A percentile compares a stretch with the other conserved stretches of the same genome.
Evolutionary conservation across 2,888 invertebrate species (phyloP).

Genomic region (Neoitamus cyanurus): DNA sequence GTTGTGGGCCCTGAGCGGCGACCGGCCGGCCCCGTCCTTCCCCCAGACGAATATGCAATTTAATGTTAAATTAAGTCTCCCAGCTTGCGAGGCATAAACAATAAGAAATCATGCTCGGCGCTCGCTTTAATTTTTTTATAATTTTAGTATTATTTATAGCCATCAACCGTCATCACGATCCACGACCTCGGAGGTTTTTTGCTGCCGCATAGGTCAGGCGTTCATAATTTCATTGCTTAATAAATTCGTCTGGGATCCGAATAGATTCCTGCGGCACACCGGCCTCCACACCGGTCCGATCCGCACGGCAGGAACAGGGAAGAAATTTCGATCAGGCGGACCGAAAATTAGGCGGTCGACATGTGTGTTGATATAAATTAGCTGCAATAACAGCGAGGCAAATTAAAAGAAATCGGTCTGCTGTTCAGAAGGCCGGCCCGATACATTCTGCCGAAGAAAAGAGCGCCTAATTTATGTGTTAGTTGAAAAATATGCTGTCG

Average conservation of each 20-base stretch:
- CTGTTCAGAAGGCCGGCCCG: conserved; percentile 35
- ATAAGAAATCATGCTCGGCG: conserved; percentile 36
- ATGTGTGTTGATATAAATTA: conserved; percentile 47
- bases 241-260: conserved; percentile 33
- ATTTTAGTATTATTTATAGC: conserved; percentile 40
- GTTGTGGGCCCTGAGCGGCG: conserved; percentile 1
- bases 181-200: conserved; percentile 2
- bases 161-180: conserved; percentile 44
- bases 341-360: conserved; percentile 34
- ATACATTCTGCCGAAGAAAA: background rate
- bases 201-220: conserved; percentile 35
- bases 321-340: conserved; percentile 2
- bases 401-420: conserved; percentile 42
- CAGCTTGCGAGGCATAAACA: conserved; percentile 39
- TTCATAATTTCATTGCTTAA: conserved; percentile 39
- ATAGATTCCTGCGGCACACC: conserved; percentile 29
- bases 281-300: background rate
- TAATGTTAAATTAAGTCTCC: conserved; percentile 45
- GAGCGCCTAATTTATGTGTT: conserved; percentile 44
- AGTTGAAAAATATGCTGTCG: conserved; percentile 33
- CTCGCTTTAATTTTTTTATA: conserved; percentile 33
- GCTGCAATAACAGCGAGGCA: conserved; percentile 41
- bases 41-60: conserved; percentile 35
- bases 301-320: background rate
- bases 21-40: conserved; percentile 2